Percentiles rank a stretch among this genome's conserved stretches.
These are phyloP conservation scores for Crypturellus undulatus DNA, from an alignment of 2,113 vertebrate genomes.

Conservation along the genomic window DNA sequence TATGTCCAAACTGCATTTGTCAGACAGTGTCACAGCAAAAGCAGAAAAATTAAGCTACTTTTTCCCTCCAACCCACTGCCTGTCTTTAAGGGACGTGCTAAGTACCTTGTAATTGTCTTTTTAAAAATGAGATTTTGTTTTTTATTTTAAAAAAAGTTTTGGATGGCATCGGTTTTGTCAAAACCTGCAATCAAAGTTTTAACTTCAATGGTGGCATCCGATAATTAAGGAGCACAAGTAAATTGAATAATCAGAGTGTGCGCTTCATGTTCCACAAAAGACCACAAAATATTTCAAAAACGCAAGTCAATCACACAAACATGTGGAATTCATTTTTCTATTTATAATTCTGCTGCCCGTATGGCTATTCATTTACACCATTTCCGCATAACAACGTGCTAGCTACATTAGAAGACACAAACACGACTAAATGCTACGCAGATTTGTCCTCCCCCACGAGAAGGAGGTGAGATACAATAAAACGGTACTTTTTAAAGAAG, in stretches of 20 bases:
- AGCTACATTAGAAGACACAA: background rate
- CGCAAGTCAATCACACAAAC: constrained; percentile 34
- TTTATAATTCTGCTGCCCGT: constrained; percentile 55
- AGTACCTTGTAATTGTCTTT: background rate
- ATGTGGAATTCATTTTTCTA: constrained; percentile 60
- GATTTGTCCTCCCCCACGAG: background rate
- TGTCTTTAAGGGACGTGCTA: background rate
- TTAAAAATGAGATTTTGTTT: background rate
- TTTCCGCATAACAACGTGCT: background rate
- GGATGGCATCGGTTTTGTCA: background rate
- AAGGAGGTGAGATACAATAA: background rate
- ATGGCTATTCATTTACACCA: constrained; percentile 47
- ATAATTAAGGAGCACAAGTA: constrained; percentile 17
- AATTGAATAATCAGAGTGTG: background rate
- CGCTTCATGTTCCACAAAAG: background rate
- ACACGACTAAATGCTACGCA: background rate
- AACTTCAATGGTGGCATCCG: constrained; percentile 11
- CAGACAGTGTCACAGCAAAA: background rate
- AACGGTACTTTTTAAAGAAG: background rate
- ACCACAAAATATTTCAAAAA: constrained; percentile 4
- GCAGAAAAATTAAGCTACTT: background rate
- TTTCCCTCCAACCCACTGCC: background rate
- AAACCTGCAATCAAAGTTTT: constrained; percentile 27
- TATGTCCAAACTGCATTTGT: background rate
- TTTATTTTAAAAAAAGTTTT: background rate